Evolutionary conservation across 2,888 invertebrate species (phyloP).

Genomic region (Digitonthophagus gazella): DNA sequence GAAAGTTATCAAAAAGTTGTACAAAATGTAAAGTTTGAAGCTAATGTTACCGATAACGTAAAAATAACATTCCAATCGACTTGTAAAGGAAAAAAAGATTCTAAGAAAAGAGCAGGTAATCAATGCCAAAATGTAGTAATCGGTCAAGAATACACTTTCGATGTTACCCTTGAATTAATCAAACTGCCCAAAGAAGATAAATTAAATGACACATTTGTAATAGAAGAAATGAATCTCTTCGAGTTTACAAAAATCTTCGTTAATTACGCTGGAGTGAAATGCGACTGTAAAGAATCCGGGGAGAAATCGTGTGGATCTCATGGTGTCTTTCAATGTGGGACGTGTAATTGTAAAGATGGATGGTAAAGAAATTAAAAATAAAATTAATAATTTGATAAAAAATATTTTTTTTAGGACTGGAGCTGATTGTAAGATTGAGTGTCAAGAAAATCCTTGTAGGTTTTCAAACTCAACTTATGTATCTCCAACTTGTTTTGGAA

Average conservation of each 20-base stretch:
- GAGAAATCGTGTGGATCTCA: constrained; percentile 46
- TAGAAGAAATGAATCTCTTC: constrained; percentile 76
- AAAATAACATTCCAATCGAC: constrained; percentile 69
- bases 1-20: constrained; percentile 77
- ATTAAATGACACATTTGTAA: constrained; percentile 56
- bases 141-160: constrained; percentile 64
- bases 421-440: constrained; percentile 53
- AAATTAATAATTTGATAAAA: no score
- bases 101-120: constrained; percentile 24
- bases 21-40: constrained; percentile 61
- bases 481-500: constrained; percentile 36
- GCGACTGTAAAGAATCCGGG: constrained; percentile 67
- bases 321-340: constrained; percentile 54
- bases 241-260: constrained; percentile 68
- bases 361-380: constrained; percentile 31
- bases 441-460: constrained; percentile 39
- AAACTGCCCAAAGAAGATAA: constrained; percentile 52
- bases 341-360: constrained; percentile 34
- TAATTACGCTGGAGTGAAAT: constrained; percentile 48
- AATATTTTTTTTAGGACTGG: constrained; percentile 52
- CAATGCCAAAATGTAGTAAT: constrained; percentile 62
- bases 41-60: constrained; percentile 62
- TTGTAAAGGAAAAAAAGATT: constrained; percentile 56
- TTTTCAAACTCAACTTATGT: constrained; percentile 34
- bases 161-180: constrained; percentile 60